These are phyloP conservation scores for Schizopygopsis malacanthus DNA, from an alignment of 2,797 vertebrate genomes.

Conservation along the genomic window DNA sequence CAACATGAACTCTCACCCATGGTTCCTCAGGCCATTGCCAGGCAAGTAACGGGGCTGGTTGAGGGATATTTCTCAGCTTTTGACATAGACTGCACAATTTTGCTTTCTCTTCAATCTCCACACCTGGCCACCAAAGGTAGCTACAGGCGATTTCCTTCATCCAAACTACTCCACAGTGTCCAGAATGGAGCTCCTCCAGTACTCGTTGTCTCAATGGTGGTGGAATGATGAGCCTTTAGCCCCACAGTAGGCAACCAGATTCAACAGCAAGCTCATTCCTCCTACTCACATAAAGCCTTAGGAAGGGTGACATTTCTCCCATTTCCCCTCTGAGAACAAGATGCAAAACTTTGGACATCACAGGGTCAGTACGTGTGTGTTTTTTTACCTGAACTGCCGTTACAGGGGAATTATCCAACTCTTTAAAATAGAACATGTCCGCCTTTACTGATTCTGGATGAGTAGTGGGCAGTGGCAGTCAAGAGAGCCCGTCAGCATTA, in stretches of 20 bases:
- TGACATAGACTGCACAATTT: constrained; percentile 24
- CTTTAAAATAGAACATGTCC: not conserved
- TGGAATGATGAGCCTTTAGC: constrained; percentile 3
- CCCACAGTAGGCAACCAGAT: constrained; percentile 14
- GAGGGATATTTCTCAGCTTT: not conserved
- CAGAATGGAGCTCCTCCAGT: constrained; percentile 9
- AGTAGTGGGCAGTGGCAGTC: not conserved
- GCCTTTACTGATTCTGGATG: not conserved
- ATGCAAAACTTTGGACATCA: constrained; percentile 4
- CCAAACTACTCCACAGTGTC: constrained; percentile 27
- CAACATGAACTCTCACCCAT: constrained; percentile 15
- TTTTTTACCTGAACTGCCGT: not conserved
- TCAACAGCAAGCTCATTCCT: constrained; percentile 26
- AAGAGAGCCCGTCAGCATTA: not conserved
- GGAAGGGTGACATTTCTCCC: constrained; percentile 30
- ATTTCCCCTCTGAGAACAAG: not conserved
- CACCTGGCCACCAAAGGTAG: constrained; percentile 46
- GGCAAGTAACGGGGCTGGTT: not conserved
- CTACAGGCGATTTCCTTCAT: constrained; percentile 29
- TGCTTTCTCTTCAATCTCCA: constrained; percentile 26
- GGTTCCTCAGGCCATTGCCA: constrained; percentile 32
- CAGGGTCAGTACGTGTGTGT: not conserved
- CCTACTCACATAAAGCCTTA: constrained; percentile 40
- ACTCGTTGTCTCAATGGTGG: not conserved
- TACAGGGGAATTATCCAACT: not conserved